Conservation (phyloP, 1,140 invertebrate species). For the Argopecten irradians region DNA sequence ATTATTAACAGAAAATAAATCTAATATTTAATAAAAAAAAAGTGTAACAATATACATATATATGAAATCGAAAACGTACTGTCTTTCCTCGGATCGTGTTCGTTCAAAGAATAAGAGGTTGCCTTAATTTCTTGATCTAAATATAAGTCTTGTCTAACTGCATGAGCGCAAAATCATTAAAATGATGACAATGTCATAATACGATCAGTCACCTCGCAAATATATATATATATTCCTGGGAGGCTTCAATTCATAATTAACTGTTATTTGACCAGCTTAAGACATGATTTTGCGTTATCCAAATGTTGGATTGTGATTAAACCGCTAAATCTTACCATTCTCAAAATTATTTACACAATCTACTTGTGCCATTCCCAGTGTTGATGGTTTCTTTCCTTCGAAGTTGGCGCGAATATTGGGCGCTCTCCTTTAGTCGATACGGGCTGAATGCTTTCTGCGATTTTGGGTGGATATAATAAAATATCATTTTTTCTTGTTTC, state of each 20-base stretch:
- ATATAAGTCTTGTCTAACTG: no score
- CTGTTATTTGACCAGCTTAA: no score
- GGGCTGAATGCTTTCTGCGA: background rate
- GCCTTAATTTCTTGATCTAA: no score
- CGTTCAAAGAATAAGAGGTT: no score
- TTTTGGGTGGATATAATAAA: background rate
- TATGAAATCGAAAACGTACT: no score
- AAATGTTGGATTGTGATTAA: background rate
- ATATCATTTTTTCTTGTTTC: background rate
- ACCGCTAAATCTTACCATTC: background rate
- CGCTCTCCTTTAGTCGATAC: background rate
- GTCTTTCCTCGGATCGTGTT: no score
- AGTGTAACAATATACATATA: no score
- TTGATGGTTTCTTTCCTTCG: background rate
- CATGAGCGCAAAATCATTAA: no score
- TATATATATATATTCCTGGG: background rate
- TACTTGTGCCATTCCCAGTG: conserved; percentile 29
- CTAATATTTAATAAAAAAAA: no score
- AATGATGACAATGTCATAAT: background rate
- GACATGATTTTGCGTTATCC: background rate
- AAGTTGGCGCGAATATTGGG: conserved; percentile 39
- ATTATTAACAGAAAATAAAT: no score
- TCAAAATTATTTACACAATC: conserved; percentile 32
- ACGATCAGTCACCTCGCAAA: no score
- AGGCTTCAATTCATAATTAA: background rate